Evolutionary conservation across 2,113 vertebrate species (phyloP), one percentile per base, ranked within the genome.

Genomic region (Poeciliopsis prolifica): DNA sequence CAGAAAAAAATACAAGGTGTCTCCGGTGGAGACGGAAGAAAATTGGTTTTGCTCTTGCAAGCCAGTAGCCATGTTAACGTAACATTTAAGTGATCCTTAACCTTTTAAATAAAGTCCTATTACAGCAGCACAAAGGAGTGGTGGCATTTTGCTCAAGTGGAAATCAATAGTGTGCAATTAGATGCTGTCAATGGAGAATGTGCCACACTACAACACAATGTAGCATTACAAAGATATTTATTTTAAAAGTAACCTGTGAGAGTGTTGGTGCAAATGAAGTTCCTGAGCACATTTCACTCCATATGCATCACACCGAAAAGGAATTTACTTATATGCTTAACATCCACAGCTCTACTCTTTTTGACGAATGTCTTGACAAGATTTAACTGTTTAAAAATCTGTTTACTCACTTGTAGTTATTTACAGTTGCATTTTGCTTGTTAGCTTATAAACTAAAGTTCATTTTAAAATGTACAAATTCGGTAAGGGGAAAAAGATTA

Each of bases 141-240:
- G 60, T 75, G 86, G 63, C 77, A 86, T 86, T 89, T 85, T 70
- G 64, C 74, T 64, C 26, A 78, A 88, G 82, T 68, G 74, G 81
- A 86, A 92, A 86, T 90, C 87, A 81, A 86, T 90, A 68, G 28
- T 29, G 37, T 76, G 54, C 79, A 84, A 87, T 88, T 82, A 87
- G 54, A 76, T 65, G 68, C 42, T 17, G 76, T 81, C 54, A 24
- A 77, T 66, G 67, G 61, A 72, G 26, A 76, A 81, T 35, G 35
- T 19, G 31, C 24, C n/a, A 26, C 66, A 51, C 61, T 68, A 54
- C 61, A 80, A 79, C 68, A 77, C 29, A 35, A 82, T 84, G 80
- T 66, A 70, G 22, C 70, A 64, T 74, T 48, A 68, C 75, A 61
- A 62, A 82, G 77, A 69, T 69, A 61, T 77, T 76, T 74, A 83